Conservation (phyloP, 2,888 invertebrate species). For the Lochmaea capreae region DNA sequence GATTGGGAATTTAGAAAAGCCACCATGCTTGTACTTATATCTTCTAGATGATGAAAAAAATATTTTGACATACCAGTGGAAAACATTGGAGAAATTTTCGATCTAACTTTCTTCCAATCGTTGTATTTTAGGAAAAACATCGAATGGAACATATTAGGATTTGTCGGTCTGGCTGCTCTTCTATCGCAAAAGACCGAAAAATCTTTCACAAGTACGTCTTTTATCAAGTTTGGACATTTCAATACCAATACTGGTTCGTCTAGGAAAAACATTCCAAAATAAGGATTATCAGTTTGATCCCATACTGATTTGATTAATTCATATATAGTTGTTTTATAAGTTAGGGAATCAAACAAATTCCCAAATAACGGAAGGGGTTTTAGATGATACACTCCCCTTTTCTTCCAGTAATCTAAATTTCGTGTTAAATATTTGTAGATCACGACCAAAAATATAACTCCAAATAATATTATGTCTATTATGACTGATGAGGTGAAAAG, state of each 20-base stretch:
- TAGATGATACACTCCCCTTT: slow-evolving; percentile 47
- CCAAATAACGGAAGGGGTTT: slow-evolving; percentile 54
- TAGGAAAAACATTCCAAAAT: slow-evolving; percentile 67
- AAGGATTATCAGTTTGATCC: slow-evolving; percentile 52
- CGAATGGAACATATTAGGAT: slow-evolving; percentile 63
- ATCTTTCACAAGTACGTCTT: slow-evolving; percentile 65
- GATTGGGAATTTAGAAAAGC: slow-evolving; percentile 15
- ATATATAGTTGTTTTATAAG: slow-evolving; percentile 40
- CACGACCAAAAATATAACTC: slow-evolving; percentile 2
- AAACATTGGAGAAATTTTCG: slow-evolving; percentile 69
- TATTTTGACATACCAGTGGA: slow-evolving; percentile 69
- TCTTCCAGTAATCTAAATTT: slow-evolving; percentile 53
- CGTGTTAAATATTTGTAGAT: slow-evolving; percentile 49
- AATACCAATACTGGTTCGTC: slow-evolving; percentile 66
- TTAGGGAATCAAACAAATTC: slow-evolving; percentile 43
- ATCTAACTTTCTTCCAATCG: slow-evolving; percentile 68
- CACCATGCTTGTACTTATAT: slow-evolving; percentile 6
- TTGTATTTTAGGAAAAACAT: slow-evolving; percentile 66
- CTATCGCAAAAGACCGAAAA: slow-evolving; percentile 67
- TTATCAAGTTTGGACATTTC: slow-evolving; percentile 66
- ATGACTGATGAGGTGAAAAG: not conserved
- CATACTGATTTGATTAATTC: slow-evolving; percentile 41
- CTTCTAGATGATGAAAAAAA: slow-evolving; percentile 66
- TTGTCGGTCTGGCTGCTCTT: slow-evolving; percentile 62
- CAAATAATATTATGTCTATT: slow-evolving; percentile 16